phyloP scores from a whole-genome alignment of 2,113 vertebrate species.

The Antechinus stuartii region DNA sequence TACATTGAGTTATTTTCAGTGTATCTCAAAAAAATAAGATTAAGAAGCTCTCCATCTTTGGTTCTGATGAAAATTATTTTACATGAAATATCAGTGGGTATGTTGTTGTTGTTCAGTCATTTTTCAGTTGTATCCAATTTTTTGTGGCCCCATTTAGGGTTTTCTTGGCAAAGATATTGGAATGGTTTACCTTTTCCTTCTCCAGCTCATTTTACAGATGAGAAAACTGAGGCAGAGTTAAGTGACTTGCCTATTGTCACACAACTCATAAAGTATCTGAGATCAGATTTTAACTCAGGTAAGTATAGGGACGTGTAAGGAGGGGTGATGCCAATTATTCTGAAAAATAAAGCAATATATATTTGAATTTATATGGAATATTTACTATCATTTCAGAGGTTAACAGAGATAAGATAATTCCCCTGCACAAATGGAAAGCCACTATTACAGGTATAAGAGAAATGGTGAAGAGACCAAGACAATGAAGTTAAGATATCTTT shows the following conservation, averaged over 20 bases:
- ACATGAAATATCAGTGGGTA: slow-evolving; percentile 96
- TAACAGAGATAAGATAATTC: slow-evolving; percentile 91
- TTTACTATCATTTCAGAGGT: slow-evolving; percentile 94
- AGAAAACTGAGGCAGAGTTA: neutral
- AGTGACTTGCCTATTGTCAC: neutral
- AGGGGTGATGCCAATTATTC: slow-evolving; percentile 93
- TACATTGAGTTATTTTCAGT: slow-evolving; percentile 91
- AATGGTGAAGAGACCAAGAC: slow-evolving; percentile 97
- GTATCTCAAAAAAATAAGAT: slow-evolving; percentile 95
- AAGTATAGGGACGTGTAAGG: slow-evolving; percentile 94
- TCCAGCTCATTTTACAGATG: neutral
- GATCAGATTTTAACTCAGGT: slow-evolving; percentile 71
- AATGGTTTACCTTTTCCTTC: neutral
- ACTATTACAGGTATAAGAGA: slow-evolving; percentile 97
- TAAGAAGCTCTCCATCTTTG: slow-evolving; percentile 96
- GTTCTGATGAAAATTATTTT: slow-evolving; percentile 97
- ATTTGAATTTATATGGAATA: slow-evolving; percentile 98
- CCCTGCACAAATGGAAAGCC: slow-evolving; percentile 96
- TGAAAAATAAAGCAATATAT: slow-evolving; percentile 97
- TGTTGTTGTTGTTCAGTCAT: neutral
- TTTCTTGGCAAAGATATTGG: neutral
- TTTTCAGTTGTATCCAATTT: neutral
- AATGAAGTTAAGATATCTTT: slow-evolving; percentile 93
- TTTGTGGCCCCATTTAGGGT: neutral
- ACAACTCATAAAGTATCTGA: neutral